These are phyloP conservation scores for Poeciliopsis occidentalis DNA, from an alignment of 2,113 vertebrate species.

Conservation along the genomic window DNA sequence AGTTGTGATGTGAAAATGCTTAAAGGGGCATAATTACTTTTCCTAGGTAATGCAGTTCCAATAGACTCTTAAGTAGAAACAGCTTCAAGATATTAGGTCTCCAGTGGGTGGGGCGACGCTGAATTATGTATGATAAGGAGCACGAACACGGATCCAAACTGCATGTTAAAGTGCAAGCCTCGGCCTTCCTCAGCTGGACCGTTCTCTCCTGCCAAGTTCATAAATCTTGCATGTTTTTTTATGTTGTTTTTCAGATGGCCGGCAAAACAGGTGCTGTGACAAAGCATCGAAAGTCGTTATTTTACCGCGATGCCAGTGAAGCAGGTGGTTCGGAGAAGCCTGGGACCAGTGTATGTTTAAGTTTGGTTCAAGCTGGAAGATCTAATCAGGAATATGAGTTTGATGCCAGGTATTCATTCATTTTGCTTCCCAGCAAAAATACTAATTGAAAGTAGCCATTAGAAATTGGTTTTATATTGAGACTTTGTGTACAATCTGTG, in stretches of 20 bases:
- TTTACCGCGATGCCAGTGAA: conserved; percentile 49
- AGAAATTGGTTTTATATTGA: background rate
- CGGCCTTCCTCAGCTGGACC: conserved; percentile 2
- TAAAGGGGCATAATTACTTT: no score
- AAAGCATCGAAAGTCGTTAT: conserved; percentile 36
- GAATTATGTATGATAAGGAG: conserved; percentile 67
- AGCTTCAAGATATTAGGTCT: conserved; percentile 66
- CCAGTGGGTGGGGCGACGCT: conserved; percentile 47
- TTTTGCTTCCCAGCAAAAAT: background rate
- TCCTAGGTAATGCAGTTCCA: background rate
- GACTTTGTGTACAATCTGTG: background rate
- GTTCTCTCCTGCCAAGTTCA: conserved; percentile 1
- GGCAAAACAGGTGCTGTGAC: conserved; percentile 54
- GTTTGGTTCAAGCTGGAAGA: conserved; percentile 18
- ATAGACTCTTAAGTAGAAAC: conserved; percentile 24
- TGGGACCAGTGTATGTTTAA: conserved; percentile 50
- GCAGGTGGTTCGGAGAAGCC: conserved; percentile 49
- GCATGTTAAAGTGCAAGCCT: conserved; percentile 54
- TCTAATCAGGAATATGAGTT: conserved; percentile 52
- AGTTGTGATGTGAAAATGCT: no score
- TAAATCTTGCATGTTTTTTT: conserved; percentile 20
- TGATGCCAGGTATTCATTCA: conserved; percentile 62
- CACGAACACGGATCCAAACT: conserved; percentile 44
- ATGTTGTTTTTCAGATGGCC: conserved; percentile 73
- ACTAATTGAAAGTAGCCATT: background rate